Evolutionary conservation across 2,888 invertebrate genomes (phyloP), one percentile per base, ranked within the genome.

Genomic region (Didymodactylos carnosus): DNA sequence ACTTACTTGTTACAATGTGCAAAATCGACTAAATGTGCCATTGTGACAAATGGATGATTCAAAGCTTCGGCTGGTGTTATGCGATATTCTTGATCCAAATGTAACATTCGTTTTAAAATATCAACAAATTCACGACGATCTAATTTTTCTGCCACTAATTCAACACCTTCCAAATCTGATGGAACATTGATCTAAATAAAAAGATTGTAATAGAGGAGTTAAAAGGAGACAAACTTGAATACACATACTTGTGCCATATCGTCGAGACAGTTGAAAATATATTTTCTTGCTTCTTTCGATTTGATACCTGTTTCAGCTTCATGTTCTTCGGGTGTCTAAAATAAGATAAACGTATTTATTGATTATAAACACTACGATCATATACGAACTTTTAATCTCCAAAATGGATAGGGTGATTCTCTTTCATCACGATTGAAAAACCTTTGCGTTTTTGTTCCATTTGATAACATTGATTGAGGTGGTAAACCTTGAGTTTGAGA

Each of bases 231-330:
- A n/a, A n/a, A n/a, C n/a, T n/a, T n/a, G n/a, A n/a, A n/a, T n/a
- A n/a, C n/a, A n/a, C n/a, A n/a, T n/a, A n/a, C n/a, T n/a, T n/a
- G n/a, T n/a, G n/a, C n/a, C n/a, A 99, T 97, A 83, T 98, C 98
- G 82, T 99, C 98, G 78, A 99, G 87, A 85, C 94, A 94, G 85
- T 97, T 97, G 85, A 99, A 98, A 80, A 98, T 95, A 84, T 98
- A 99, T 84, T 99, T 98, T 80, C 98, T 86, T 7, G 97, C 97
- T 86, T 99, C 98, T 86, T 98, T 99, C 77, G 95, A 94, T 86
- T 95, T 95, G 80, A 94, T 93, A 10, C 72, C 72, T 11, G 72
- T 72, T 39, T 75, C 75, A 23, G 27, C 16, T 46, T 75, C 72
- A 40, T 72, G 69, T 72, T 75, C 69, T n/a, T 69, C 69, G 5